These are phyloP conservation scores for Pteria penguin DNA, from an alignment of 2,888 invertebrate genomes.

Conservation along the genomic window DNA sequence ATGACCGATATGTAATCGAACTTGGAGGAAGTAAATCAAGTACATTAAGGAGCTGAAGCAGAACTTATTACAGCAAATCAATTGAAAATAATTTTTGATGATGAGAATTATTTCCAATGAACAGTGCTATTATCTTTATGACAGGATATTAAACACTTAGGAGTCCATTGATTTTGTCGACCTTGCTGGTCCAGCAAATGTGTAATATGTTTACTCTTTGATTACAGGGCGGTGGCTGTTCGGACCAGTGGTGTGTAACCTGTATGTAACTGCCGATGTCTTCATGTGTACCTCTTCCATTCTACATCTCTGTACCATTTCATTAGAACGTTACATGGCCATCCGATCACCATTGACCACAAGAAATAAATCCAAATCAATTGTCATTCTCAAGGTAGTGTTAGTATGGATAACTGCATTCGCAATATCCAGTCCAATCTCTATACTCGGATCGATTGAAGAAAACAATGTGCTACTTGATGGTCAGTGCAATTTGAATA, in stretches of 20 bases:
- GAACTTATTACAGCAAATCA: too few species aligned
- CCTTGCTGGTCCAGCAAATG: too few species aligned
- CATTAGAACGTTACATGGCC: constrained; percentile 88
- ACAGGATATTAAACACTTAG: too few species aligned
- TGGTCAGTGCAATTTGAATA: constrained; percentile 82
- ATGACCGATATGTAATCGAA: too few species aligned
- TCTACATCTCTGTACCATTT: constrained; percentile 83
- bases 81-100: too few species aligned
- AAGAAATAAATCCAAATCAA: constrained; percentile 75
- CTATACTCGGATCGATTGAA: constrained; percentile 82
- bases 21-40: too few species aligned
- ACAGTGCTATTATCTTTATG: too few species aligned
- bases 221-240: constrained; percentile 93
- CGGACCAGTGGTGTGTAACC: constrained; percentile 81
- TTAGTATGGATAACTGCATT: constrained; percentile 95
- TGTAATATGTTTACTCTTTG: constrained; percentile 20
- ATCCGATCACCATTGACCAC: constrained; percentile 90
- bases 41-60: too few species aligned
- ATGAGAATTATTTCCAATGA: too few species aligned
- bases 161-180: too few species aligned
- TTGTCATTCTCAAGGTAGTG: constrained; percentile 87
- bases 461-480: constrained; percentile 84
- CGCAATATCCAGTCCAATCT: constrained; percentile 81
- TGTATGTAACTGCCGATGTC: constrained; percentile 83
- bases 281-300: constrained; percentile 83